Conservation (phyloP, 1,140 invertebrate genomes). For the Rhagoletis pomonella region DNA sequence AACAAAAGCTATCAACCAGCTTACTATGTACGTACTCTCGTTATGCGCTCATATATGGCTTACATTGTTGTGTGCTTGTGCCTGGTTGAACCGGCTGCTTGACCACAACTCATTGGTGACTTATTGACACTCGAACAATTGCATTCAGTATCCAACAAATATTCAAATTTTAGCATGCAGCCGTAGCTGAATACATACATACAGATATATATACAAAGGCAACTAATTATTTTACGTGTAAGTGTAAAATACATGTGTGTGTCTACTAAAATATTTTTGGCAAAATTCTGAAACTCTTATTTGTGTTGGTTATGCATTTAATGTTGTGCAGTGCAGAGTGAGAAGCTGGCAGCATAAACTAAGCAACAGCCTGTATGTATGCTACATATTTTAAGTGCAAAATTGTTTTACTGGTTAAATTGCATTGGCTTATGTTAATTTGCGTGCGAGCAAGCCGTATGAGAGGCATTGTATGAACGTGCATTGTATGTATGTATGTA, state of each 20-base stretch:
- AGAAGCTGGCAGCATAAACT: background rate
- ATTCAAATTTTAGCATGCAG: background rate
- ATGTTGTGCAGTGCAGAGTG: background rate
- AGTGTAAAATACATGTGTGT: background rate
- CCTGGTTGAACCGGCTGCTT: slow-evolving; percentile 6
- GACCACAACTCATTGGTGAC: slow-evolving; percentile 54
- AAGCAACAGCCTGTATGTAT: background rate
- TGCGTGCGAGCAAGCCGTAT: background rate
- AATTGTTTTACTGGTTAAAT: slow-evolving; percentile 50
- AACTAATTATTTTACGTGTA: background rate
- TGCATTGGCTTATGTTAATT: slow-evolving; percentile 52
- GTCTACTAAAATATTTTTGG: background rate
- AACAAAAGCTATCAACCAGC: slow-evolving; percentile 15
- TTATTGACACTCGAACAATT: slow-evolving; percentile 53
- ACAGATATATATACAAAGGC: background rate
- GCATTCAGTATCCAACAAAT: slow-evolving; percentile 44
- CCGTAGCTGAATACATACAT: background rate
- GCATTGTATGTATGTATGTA: no score
- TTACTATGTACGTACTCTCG: background rate
- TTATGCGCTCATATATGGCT: background rate
- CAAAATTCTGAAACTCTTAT: slow-evolving; percentile 21
- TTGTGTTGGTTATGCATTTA: slow-evolving; percentile 26
- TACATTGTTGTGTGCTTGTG: background rate
- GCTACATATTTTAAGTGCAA: slow-evolving; percentile 37
- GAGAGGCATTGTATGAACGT: background rate